Base-by-base conservation (phyloP, 2,888 invertebrate species). In the Parascotia fuliginaria region DNA sequence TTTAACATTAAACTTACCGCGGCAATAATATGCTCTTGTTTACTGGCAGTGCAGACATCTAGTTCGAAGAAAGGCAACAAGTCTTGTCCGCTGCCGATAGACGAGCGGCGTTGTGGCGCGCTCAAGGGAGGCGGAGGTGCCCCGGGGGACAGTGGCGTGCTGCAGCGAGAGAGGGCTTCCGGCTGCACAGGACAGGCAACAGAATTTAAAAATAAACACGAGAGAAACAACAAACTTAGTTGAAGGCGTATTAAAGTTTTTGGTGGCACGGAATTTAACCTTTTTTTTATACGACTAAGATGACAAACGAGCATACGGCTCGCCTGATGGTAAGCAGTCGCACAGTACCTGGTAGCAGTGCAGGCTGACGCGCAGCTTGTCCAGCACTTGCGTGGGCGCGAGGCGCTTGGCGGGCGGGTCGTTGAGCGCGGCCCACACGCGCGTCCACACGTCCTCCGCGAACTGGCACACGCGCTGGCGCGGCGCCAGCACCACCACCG, bases 1-100 rank as follows among this genome's bases (percentile, higher is more conserved):
- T 19, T 19, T 3, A 19, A 19, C 24, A 5, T 9, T 1, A 2
- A 12, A 75, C 93, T 87, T 68, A 96, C 96, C 79, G 97, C 97
- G 6, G 97, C 97, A 32, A 97, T 96, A 31, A 97, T 95, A 77
- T 97, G 97, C 73, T 97, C 97, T 83, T 97, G 97, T 71, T 96
- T 96, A 69, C 96, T 96, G 9, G 97, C 97, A 2, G 97, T 97
- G 78, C 97, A 97, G 31, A 95, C 95, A 83, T 97, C 97, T 9
- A 95, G 92, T 83, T 97, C 97, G 53, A 95, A 93, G 87, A 97
- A 97, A 0, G 97, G 97, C 67, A 97, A 85, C 50, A 93, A 80
- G 73, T 95, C 95, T 54, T 87, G 87, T 13, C 83, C 87, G 51
- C 79, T 81, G 50, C 71, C 75, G 12, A 76, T 58, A 4, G 87